Conservation (phyloP, 2,113 vertebrate genomes). For the Podocnemis expansa region DNA sequence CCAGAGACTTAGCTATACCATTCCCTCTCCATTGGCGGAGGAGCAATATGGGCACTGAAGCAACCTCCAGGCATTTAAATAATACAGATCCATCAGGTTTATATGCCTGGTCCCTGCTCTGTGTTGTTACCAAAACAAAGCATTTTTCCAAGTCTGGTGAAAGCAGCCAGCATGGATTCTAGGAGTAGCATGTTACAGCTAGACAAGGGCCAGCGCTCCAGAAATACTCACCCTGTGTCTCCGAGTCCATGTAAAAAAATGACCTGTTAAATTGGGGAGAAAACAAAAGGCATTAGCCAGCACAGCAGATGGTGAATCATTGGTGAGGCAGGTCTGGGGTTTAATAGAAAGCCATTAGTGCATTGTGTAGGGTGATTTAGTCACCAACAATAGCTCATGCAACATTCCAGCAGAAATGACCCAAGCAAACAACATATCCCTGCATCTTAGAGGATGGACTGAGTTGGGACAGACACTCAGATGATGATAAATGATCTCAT, state of each 20-base stretch:
- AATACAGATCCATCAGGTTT: not conserved
- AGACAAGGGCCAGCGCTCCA: not conserved
- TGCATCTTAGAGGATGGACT: not conserved
- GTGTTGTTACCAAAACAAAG: not conserved
- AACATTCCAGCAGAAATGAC: not conserved
- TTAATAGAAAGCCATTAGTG: not conserved
- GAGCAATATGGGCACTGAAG: not conserved
- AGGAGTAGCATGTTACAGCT: fast-evolving
- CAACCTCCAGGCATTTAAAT: not conserved
- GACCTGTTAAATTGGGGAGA: slow-evolving; percentile 81
- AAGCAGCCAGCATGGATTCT: fast-evolving
- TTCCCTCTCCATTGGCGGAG: not conserved
- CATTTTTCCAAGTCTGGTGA: not conserved
- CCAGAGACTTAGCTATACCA: not conserved
- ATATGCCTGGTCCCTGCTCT: not conserved
- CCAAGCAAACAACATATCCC: fast-evolving
- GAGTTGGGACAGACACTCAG: not conserved
- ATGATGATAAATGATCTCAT: too few species aligned
- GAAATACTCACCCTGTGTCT: slow-evolving; percentile 91
- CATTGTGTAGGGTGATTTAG: slow-evolving; percentile 7
- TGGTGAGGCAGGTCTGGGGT: not conserved
- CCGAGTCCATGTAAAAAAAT: slow-evolving; percentile 98
- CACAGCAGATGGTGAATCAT: fast-evolving
- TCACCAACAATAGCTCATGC: not conserved
- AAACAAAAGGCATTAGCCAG: not conserved